Evolutionary conservation across 2,797 vertebrate species (phyloP).

Genomic region (Platalea minor): DNA sequence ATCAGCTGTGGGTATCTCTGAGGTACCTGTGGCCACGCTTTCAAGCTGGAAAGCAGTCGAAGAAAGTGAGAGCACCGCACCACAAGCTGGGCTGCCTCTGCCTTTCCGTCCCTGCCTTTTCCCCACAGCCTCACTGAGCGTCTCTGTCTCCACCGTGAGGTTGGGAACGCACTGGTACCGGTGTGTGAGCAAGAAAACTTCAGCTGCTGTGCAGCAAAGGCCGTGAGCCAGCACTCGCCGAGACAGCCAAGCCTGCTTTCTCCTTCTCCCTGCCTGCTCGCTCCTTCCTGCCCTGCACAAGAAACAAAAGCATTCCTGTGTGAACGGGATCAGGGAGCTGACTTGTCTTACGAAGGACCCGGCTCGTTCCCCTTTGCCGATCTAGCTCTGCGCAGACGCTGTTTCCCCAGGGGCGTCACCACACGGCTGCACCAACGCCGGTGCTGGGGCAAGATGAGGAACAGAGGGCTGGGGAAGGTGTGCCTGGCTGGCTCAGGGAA

Average conservation of each 20-base stretch:
- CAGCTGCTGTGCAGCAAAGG: not conserved
- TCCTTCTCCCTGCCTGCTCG: not conserved
- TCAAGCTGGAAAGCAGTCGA: not conserved
- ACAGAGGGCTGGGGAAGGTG: not conserved
- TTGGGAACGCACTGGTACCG: not conserved
- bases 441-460: not conserved
- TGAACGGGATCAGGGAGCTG: not conserved
- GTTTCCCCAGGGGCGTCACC: not conserved
- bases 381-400: too few species aligned
- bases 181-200: not conserved
- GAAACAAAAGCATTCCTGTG: not conserved
- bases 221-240: accelerated
- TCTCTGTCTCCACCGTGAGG: not conserved
- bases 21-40: too few species aligned
- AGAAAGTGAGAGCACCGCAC: not conserved
- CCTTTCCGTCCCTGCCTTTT: not conserved
- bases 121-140: not conserved
- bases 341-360: not conserved
- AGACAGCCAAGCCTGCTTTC: not conserved
- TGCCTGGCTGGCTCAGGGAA: not conserved
- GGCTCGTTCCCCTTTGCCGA: too few species aligned
- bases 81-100: not conserved
- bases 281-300: not conserved
- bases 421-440: not conserved
- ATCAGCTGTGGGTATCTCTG: not conserved